phyloP scores from a whole-genome alignment of 2,888 invertebrate genomes.

The Pristionchus japonicus region DNA sequence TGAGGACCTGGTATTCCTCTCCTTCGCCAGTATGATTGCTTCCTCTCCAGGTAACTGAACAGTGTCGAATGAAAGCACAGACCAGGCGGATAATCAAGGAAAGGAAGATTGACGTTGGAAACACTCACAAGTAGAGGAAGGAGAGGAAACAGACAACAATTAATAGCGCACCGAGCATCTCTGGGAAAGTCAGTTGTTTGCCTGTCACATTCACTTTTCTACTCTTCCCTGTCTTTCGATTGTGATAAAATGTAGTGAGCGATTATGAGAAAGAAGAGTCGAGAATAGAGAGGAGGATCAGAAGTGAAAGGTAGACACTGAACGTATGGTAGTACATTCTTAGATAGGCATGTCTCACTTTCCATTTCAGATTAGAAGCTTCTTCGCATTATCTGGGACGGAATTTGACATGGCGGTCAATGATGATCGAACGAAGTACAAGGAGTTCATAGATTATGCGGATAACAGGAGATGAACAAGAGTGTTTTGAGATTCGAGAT shows the following conservation, averaged over 20 bases:
- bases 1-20: conserved; percentile 63
- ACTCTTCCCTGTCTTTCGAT: background rate
- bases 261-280: conserved; percentile 26
- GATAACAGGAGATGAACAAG: too few relatives aligned
- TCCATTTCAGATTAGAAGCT: too few relatives aligned
- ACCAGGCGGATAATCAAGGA: too few relatives aligned
- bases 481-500: too few relatives aligned
- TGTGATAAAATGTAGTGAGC: background rate
- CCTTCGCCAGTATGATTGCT: conserved; percentile 61
- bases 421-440: too few relatives aligned
- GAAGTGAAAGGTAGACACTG: background rate
- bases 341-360: background rate
- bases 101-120: too few relatives aligned
- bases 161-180: background rate
- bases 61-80: too few relatives aligned
- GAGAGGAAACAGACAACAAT: background rate
- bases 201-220: background rate
- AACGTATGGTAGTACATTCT: background rate
- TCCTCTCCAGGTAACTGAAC: conserved; percentile 49
- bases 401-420: too few relatives aligned
- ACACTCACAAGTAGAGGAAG: background rate
- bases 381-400: too few relatives aligned
- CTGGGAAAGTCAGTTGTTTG: background rate
- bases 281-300: background rate
- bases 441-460: too few relatives aligned